Percentiles rank a stretch among this genome's conserved stretches.
Evolutionary conservation across 1,140 invertebrate genomes (phyloP).

Genomic region (Chironomus striatipennis): DNA sequence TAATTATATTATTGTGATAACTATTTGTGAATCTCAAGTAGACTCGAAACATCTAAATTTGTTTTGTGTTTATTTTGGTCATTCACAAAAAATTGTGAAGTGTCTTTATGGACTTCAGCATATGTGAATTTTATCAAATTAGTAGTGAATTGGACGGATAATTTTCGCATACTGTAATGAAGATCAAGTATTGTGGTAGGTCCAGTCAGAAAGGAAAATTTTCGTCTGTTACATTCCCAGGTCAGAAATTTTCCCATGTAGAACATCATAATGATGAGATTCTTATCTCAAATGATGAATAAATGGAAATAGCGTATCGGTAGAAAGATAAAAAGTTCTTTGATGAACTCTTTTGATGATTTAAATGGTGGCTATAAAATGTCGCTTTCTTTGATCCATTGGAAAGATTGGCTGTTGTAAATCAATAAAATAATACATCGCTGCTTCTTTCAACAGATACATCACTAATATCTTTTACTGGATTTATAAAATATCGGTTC

Average conservation of each 20-base stretch:
- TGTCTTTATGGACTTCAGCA: conserved; percentile 5
- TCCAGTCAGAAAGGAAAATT: not conserved
- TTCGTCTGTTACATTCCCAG: not conserved
- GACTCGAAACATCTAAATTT: not conserved
- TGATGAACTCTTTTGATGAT: conserved; percentile 11
- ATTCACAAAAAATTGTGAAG: conserved; percentile 19
- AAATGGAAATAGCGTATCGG: no score
- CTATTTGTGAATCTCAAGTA: not conserved
- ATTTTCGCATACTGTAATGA: conserved; percentile 13
- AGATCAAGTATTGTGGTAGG: not conserved
- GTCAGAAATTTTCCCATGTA: not conserved
- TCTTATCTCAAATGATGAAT: no score
- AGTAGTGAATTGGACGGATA: conserved; percentile 11
- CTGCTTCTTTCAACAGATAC: conserved; percentile 5
- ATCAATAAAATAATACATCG: conserved; percentile 10
- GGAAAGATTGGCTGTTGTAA: not conserved
- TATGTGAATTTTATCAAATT: conserved; percentile 23
- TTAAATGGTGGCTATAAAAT: conserved; percentile 2
- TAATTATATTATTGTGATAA: not conserved
- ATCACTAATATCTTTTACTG: not conserved
- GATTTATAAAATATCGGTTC: conserved; percentile 1
- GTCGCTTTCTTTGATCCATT: not conserved
- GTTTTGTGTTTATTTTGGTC: conserved; percentile 15
- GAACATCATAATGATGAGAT: no score
- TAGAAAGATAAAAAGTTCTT: not conserved